Evolutionary conservation across 2,888 invertebrate species (phyloP).

Genomic region (Microctonus hyperodae): DNA sequence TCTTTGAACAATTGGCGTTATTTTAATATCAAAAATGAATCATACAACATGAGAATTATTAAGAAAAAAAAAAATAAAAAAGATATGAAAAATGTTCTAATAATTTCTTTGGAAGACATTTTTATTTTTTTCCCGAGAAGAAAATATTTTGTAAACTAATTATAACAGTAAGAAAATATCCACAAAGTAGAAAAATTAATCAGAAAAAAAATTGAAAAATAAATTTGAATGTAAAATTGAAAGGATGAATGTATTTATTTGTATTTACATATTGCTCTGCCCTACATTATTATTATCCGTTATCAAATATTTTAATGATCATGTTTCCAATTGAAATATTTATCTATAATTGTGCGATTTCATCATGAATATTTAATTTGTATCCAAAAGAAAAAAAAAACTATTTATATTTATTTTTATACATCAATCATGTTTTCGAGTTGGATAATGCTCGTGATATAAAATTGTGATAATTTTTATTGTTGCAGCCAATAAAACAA

Average conservation of each 20-base stretch:
- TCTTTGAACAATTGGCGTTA: background rate
- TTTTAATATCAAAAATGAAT: background rate
- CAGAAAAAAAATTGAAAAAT: background rate
- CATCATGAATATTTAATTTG: background rate
- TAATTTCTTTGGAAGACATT: background rate
- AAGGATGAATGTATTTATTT: slow-evolving; percentile 20
- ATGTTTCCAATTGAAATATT: background rate
- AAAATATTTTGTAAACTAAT: background rate
- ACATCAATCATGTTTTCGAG: background rate
- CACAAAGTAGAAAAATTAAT: background rate
- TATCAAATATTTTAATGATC: background rate
- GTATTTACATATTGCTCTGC: slow-evolving; percentile 41
- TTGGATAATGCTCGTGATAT: background rate
- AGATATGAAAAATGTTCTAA: background rate
- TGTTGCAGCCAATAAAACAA: background rate
- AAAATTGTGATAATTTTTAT: background rate
- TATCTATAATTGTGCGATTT: background rate
- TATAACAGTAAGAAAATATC: background rate
- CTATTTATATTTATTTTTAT: background rate
- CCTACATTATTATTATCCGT: slow-evolving; percentile 18
- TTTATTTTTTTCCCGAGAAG: background rate
- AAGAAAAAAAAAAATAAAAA: no score
- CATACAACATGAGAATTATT: background rate
- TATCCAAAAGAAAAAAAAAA: background rate
- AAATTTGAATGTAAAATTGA: no score